Evolutionary conservation across 2,797 vertebrate genomes (phyloP).

Genomic region (Mycteria americana): DNA sequence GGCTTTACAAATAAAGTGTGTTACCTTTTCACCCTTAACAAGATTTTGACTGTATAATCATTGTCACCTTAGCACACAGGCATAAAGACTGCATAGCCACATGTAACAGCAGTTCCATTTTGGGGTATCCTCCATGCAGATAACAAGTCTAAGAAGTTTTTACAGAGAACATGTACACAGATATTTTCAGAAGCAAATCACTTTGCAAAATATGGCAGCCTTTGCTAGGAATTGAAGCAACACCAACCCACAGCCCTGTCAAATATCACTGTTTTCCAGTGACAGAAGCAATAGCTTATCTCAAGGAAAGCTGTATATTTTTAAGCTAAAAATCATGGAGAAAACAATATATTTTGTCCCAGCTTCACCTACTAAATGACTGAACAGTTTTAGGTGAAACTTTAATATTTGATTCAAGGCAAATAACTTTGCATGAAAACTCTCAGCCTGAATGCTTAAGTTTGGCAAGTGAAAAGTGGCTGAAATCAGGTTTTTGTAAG

Average conservation of each 20-base stretch:
- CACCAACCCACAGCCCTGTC: not conserved
- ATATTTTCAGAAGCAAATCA: not conserved
- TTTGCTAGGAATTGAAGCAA: not conserved
- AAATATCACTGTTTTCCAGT: not conserved
- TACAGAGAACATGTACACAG: not conserved
- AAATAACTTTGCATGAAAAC: not conserved
- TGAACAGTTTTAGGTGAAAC: not conserved
- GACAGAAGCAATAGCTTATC: not conserved
- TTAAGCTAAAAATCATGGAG: not conserved
- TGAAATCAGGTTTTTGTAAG: not conserved
- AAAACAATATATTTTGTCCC: not conserved
- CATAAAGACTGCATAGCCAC: not conserved
- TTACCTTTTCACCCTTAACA: not conserved
- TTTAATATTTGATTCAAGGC: not conserved
- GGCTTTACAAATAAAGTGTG: not conserved
- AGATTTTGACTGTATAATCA: not conserved
- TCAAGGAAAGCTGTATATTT: not conserved
- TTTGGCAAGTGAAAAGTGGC: not conserved
- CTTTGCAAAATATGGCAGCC: not conserved
- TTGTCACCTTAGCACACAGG: not conserved
- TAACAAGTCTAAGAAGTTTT: not conserved
- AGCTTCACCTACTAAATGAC: not conserved
- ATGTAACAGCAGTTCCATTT: not conserved
- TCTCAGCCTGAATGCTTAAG: not conserved
- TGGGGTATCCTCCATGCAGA: not conserved